A percentile compares a stretch with the other conserved stretches of the same genome.
phyloP scores from a whole-genome alignment of 2,113 vertebrate species.

The Rhea pennata region DNA sequence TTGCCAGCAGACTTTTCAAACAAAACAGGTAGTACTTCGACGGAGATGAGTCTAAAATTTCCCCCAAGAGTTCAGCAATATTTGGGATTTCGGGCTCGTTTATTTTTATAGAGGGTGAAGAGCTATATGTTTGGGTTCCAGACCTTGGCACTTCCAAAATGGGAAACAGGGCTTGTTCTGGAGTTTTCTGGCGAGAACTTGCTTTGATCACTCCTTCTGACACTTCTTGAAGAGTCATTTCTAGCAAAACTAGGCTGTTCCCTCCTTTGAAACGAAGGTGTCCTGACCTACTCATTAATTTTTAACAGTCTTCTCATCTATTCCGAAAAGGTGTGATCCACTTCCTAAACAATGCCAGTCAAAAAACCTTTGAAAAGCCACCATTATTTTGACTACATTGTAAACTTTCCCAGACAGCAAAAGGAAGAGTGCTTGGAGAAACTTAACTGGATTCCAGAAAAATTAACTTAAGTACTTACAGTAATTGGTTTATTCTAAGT shows the following conservation, averaged over 20 bases:
- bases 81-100: background rate
- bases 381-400: background rate
- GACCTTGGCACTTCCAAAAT: background rate
- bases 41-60: background rate
- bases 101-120: background rate
- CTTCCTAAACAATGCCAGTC: background rate
- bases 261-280: background rate
- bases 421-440: background rate
- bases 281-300: background rate
- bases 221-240: background rate
- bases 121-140: background rate
- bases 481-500: background rate
- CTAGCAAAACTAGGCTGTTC: background rate
- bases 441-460: background rate
- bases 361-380: background rate
- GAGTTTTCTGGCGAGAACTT: background rate
- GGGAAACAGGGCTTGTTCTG: background rate
- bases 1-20: background rate
- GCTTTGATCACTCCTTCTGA: background rate
- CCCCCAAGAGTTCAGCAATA: background rate
- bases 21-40: background rate
- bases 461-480: background rate
- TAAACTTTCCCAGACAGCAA: background rate
- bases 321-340: background rate
- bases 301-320: background rate